Evolutionary conservation across 2,113 vertebrate species (phyloP), one percentile per base, ranked within the genome.

Genomic region (Tyto alba): DNA sequence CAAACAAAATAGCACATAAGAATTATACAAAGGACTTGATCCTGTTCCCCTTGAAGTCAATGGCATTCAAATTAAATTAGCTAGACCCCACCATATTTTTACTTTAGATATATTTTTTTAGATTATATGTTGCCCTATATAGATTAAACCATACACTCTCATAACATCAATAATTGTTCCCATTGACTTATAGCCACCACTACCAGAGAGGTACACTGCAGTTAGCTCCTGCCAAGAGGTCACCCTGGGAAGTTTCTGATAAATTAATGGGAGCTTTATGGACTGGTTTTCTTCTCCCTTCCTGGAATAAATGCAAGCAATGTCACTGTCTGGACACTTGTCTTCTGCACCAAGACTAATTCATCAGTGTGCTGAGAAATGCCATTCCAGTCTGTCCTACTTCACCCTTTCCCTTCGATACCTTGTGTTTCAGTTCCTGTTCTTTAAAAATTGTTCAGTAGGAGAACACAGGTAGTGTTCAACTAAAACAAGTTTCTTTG

Each of bases 191-290:
- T 3, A 96, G 45, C 81, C 66, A 69, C 11, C 11, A 63, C 87
- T 73, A 77, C 74, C 81, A 91, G 62, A 41, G 57, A 95, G 62
- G 74, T 45, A 55, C 9, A 55, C 9, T 16, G 40, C 0, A 0
- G 13, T 66, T 91, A 92, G 25, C 47, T 91, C 53, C 80, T 67
- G 81, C 66, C 89, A 82, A 69, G 48, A 82, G 86, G 76, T 82
- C 77, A 93, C 47, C 29, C 73, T 73, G 45, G 41, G 38, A 96
- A 92, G 57, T 36, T 73, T 79, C 77, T 91, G 74, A 94, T 45
- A 88, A 92, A 96, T 89, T 71, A 94, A 17, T 71, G 47, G 59
- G 78, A 83, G 50, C 75, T 94, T 83, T 88, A 91, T 47, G 32
- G 38, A 85, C 66, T 52, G 18, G 4, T 81, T 94, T 93, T 93